Conservation (phyloP, 2,113 vertebrate species). For the Pseudopodoces humilis region DNA sequence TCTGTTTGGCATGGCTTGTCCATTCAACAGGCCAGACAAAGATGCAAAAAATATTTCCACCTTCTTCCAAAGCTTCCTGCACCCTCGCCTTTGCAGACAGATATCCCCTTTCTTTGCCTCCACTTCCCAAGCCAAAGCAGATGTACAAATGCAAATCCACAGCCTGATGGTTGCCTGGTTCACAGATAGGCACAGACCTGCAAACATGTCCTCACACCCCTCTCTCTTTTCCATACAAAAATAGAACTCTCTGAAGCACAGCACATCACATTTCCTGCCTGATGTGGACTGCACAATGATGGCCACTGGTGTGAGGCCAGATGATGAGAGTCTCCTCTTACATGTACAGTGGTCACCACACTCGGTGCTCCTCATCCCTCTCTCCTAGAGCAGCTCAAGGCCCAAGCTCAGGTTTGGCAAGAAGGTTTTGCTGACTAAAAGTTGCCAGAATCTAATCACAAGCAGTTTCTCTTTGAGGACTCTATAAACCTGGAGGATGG, state of each 20-base stretch:
- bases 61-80: background rate
- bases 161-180: fast-evolving
- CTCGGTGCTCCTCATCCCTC: background rate
- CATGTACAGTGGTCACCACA: background rate
- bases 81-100: background rate
- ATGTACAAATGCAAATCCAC: background rate
- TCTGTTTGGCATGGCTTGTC: background rate
- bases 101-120: background rate
- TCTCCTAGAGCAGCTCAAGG: background rate
- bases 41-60: background rate
- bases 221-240: background rate
- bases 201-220: fast-evolving
- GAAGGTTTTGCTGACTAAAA: background rate
- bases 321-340: background rate
- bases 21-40: background rate
- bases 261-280: background rate
- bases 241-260: background rate
- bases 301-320: background rate
- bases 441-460: background rate
- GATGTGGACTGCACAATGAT: background rate
- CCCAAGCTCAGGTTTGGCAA: background rate
- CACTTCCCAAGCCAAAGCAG: background rate
- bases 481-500: background rate
- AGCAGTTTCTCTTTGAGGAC: background rate
- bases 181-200: background rate